Base-by-base conservation (phyloP, 2,113 vertebrate genomes). In the Setophaga coronata region DNA sequence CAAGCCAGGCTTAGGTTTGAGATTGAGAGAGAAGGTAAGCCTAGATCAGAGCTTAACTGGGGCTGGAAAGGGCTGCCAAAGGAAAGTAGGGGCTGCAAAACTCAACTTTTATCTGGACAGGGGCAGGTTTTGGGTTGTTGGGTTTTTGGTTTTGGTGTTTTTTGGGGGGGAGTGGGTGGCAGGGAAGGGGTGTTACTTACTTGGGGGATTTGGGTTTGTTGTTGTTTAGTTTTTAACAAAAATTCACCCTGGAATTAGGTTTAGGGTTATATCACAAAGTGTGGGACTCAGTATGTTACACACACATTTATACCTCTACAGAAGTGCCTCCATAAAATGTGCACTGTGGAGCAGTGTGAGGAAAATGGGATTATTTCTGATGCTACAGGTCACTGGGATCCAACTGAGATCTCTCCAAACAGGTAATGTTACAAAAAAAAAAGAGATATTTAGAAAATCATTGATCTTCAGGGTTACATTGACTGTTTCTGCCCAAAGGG, bases 101-200 rank as follows among this genome's bases (percentile, higher is more conserved):
- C 10, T 33, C 18, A 56, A 20, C 33, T 58, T 51, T 43, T 10
- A 14, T 65, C n/a, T 65, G 65, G 25, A 26, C 33, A 61, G 34
- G 8, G 12, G 14, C 12, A 61, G 36, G 19, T 36, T 84, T 70
- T 34, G 21, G 13, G 29, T 58, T 53, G 7, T 11, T 42, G 50
- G 16, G 9, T 7, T 24, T n/a, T 23, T 4, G 21, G 8, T 14
- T n/a, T 57, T 57, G 11, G 17, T 18, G 5, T 23, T 57, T 8
- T 23, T 12, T 1, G 1, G 3, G 36, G 15, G 33, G 3, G 14
- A 8, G 13, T 50, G 29, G 10, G 8, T 20, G 34, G 29, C 6
- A 9, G 18, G 34, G 9, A 47, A 8, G 8, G 7, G 6, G 10
- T 14, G 12, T 50, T 65, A 18, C 33, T 72, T 56, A 10, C 4